Evolutionary conservation across 2,888 invertebrate genomes (phyloP).

Genomic region (Bibio marci): DNA sequence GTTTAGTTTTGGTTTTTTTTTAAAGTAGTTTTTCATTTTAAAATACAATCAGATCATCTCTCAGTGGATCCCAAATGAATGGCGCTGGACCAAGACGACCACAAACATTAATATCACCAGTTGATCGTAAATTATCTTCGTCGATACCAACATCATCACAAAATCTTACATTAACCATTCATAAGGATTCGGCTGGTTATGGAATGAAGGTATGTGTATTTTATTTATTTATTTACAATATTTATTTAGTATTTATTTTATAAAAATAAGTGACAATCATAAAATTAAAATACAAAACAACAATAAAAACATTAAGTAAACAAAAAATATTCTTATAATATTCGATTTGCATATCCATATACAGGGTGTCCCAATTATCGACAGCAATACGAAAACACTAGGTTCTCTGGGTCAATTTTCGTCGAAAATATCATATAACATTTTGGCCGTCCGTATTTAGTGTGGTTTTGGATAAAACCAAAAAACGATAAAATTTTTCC

Average conservation of each 20-base stretch:
- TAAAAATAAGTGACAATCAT: background rate
- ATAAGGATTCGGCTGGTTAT: constrained; percentile 29
- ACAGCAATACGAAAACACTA: no score
- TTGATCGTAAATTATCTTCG: constrained; percentile 1
- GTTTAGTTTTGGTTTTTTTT: background rate
- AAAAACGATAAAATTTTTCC: no score
- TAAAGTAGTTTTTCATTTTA: background rate
- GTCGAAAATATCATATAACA: no score
- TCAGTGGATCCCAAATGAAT: constrained; percentile 7
- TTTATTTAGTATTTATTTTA: background rate
- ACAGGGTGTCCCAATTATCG: no score
- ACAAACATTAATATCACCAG: constrained; percentile 7
- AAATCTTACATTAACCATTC: constrained; percentile 23
- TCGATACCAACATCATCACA: constrained; percentile 10
- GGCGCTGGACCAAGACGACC: constrained; percentile 6
- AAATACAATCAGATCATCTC: background rate
- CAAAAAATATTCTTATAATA: background rate
- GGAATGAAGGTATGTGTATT: constrained; percentile 26
- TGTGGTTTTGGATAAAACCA: no score
- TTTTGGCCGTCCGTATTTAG: no score
- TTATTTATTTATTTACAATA: constrained; percentile 1
- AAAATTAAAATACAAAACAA: background rate
- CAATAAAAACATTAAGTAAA: background rate
- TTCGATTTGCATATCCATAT: no score
- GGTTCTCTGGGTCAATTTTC: no score